Evolutionary conservation across 2,113 vertebrate species (phyloP).

Genomic region (Microcebus griseorufus): DNA sequence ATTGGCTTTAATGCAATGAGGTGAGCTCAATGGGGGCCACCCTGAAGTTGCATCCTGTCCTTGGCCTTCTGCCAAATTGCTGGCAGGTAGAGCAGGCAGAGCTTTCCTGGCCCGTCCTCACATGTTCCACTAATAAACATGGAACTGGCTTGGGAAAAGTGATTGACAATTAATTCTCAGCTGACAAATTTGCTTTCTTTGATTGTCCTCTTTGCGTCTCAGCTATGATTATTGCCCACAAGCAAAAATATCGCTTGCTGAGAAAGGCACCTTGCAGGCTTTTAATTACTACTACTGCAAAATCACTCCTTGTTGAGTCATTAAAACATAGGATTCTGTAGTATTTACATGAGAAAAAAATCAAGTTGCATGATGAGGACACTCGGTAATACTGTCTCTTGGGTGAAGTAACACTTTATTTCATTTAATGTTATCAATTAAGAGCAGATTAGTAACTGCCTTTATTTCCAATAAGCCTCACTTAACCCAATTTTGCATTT

Average conservation of each 20-base stretch:
- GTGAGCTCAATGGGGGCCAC: constrained; percentile 39
- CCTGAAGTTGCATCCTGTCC: not conserved
- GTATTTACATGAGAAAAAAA: not conserved
- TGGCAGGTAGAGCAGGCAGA: not conserved
- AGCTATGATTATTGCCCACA: not conserved
- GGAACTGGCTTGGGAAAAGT: not conserved
- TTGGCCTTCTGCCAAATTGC: not conserved
- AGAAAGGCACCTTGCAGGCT: constrained; percentile 1
- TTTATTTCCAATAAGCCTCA: not conserved
- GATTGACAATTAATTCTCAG: not conserved
- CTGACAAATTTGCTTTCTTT: not conserved
- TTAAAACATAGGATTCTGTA: not conserved
- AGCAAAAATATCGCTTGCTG: constrained; percentile 1
- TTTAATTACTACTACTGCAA: constrained; percentile 14
- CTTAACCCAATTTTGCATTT: constrained; percentile 34
- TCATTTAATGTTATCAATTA: not conserved
- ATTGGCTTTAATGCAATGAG: not conserved
- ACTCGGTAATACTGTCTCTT: not conserved
- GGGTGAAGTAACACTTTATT: not conserved
- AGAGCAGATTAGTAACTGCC: not conserved
- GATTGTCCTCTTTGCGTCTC: not conserved
- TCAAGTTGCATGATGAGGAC: not conserved
- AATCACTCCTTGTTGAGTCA: not conserved
- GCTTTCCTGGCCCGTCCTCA: not conserved
- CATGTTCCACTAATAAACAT: not conserved